Percentiles rank a stretch among this genome's conserved stretches.
Evolutionary conservation across 2,888 invertebrate species (phyloP).

Genomic region (Aleiodes leptofemur): DNA sequence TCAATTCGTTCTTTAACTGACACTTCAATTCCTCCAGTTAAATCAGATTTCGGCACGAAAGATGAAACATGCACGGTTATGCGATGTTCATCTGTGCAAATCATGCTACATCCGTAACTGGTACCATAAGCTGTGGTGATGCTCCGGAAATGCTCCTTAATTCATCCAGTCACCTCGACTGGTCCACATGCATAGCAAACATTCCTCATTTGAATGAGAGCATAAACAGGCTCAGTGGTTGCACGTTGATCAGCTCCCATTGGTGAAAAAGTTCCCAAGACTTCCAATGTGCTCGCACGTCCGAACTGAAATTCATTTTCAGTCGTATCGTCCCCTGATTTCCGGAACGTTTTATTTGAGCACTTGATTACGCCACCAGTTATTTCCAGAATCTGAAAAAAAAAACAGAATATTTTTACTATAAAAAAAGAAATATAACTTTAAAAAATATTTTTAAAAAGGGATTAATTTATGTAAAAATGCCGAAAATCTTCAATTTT

Average conservation of each 20-base stretch:
- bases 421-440: neutral
- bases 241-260: neutral
- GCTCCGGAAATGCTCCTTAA: constrained; percentile 5
- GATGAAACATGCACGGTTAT: neutral
- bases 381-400: neutral
- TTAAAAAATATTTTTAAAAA: neutral
- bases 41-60: neutral
- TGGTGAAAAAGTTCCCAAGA: neutral
- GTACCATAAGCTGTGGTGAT: neutral
- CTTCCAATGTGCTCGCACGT: neutral
- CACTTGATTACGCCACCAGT: neutral
- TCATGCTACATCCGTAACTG: constrained; percentile 1
- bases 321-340: neutral
- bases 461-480: neutral
- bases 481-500: neutral
- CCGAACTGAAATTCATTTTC: neutral
- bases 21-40: neutral
- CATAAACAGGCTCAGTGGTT: neutral
- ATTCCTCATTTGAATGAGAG: neutral
- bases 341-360: neutral
- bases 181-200: neutral
- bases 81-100: constrained; percentile 1
- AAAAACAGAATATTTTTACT: neutral
- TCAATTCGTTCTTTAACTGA: neutral
- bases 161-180: neutral